These are phyloP conservation scores for Clarias laeviceps DNA, from an alignment of 2,797 vertebrate genomes.

Conservation along the genomic window DNA sequence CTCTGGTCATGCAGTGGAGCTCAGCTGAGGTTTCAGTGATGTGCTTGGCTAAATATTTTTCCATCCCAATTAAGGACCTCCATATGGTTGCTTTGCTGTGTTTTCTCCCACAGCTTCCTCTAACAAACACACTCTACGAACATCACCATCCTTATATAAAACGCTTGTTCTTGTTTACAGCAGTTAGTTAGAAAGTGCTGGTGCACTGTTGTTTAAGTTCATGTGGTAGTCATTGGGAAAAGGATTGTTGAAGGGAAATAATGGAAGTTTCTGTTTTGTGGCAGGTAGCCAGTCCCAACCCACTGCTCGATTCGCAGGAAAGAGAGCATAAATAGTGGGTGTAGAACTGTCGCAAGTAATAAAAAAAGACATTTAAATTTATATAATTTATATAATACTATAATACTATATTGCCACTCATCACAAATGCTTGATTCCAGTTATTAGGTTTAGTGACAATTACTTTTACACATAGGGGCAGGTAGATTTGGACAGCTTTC, in stretches of 20 bases:
- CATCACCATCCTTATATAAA: not conserved
- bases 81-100: constrained; percentile 12
- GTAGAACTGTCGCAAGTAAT: not conserved
- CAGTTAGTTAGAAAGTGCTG: not conserved
- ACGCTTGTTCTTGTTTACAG: not conserved
- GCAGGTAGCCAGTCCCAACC: not conserved
- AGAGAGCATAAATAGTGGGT: not conserved
- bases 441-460: too few species aligned
- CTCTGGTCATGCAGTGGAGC: constrained; percentile 5
- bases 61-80: constrained; percentile 14
- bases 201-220: too few species aligned
- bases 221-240: not conserved
- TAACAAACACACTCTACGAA: not conserved
- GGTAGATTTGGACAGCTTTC: too few species aligned
- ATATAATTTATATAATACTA: too few species aligned
- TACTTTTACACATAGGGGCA: too few species aligned
- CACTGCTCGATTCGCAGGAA: too few species aligned
- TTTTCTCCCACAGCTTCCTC: not conserved
- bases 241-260: not conserved
- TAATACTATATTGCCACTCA: too few species aligned
- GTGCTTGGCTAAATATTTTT: not conserved
- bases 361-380: not conserved
- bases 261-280: not conserved
- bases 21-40: constrained; percentile 8
- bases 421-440: too few species aligned